A percentile compares a stretch with the other conserved stretches of the same genome.
Evolutionary conservation across 2,888 invertebrate genomes (phyloP).

Genomic region (Orchesellides sinensis): DNA sequence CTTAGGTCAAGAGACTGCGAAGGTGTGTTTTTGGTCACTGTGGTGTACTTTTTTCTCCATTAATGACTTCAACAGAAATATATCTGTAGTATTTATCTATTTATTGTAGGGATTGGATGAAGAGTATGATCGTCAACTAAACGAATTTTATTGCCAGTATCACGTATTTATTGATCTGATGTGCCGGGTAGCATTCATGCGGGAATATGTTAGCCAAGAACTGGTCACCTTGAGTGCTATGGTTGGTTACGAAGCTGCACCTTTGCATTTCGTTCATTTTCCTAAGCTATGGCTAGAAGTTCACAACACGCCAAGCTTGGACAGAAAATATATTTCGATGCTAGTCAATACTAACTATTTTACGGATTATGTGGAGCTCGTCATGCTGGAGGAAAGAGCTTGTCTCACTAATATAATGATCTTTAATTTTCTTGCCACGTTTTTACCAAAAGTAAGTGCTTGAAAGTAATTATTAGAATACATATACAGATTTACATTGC

Average conservation of each 20-base stretch:
- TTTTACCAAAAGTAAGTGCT: constrained; percentile 88
- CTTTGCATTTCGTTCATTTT: constrained; percentile 91
- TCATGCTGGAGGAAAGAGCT: constrained; percentile 90
- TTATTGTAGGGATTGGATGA: constrained; percentile 83
- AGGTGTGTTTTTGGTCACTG: constrained; percentile 77
- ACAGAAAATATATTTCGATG: constrained; percentile 81
- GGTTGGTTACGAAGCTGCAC: constrained; percentile 93
- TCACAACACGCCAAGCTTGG: constrained; percentile 83
- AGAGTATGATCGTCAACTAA: constrained; percentile 86
- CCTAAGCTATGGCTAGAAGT: constrained; percentile 96
- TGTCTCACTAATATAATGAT: constrained; percentile 90
- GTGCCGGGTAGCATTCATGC: constrained; percentile 92
- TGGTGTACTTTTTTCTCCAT: not conserved
- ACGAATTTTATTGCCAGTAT: constrained; percentile 90
- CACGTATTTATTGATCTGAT: constrained; percentile 92
- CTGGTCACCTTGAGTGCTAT: constrained; percentile 91
- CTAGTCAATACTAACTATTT: constrained; percentile 89
- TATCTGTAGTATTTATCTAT: constrained; percentile 9
- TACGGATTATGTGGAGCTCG: constrained; percentile 93
- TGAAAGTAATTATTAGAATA: not conserved
- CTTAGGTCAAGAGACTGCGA: constrained; percentile 84
- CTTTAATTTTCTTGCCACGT: constrained; percentile 91
- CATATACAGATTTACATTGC: not conserved
- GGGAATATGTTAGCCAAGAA: constrained; percentile 90
- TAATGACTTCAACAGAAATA: not conserved